Conservation (phyloP, 2,888 invertebrate genomes). For the Dicyrtomina minuta region DNA sequence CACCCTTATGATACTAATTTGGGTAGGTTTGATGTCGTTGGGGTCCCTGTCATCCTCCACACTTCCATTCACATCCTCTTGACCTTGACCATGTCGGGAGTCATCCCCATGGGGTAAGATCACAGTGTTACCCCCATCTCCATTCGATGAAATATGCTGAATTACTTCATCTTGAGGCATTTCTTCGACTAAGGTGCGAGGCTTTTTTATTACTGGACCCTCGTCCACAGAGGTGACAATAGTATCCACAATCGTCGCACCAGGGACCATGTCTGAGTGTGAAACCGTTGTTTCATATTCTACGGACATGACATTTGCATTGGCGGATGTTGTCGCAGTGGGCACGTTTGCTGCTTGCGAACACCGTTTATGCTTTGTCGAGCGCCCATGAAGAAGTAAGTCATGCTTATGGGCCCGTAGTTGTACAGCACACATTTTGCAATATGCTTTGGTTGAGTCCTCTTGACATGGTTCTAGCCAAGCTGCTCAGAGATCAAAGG, state of each 20-base stretch:
- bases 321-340: not conserved
- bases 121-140: conserved; percentile 29
- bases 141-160: conserved; percentile 24
- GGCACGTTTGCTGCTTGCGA: conserved; percentile 17
- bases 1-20: conserved; percentile 33
- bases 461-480: conserved; percentile 43
- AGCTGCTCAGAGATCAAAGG: conserved; percentile 22
- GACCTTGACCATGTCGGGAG: conserved; percentile 24
- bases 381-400: conserved; percentile 40
- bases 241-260: conserved; percentile 12
- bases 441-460: conserved; percentile 43
- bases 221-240: conserved; percentile 19
- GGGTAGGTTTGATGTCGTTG: conserved; percentile 13
- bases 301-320: conserved; percentile 17
- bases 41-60: conserved; percentile 7
- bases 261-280: conserved; percentile 19
- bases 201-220: conserved; percentile 12
- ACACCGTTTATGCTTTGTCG: conserved; percentile 38
- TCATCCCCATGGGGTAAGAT: conserved; percentile 35
- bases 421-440: conserved; percentile 41
- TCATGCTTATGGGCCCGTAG: conserved; percentile 46
- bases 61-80: conserved; percentile 2
- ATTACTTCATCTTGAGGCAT: conserved; percentile 30
- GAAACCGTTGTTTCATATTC: conserved; percentile 26
- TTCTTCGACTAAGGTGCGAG: conserved; percentile 7